phyloP scores from a whole-genome alignment of 2,888 invertebrate genomes.

The Drosophila rellima region DNA sequence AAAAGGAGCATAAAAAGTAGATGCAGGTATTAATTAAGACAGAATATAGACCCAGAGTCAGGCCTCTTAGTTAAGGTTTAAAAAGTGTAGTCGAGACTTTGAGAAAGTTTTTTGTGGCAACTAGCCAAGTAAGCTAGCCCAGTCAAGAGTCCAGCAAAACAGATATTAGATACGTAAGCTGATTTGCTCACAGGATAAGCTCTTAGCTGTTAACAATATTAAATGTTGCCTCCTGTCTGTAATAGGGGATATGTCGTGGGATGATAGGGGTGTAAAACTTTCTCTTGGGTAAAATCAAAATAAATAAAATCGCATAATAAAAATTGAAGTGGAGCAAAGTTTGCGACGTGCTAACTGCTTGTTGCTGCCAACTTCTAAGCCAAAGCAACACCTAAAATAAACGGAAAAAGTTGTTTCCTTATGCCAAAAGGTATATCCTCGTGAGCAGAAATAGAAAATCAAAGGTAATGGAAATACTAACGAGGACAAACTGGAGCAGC shows the following conservation, averaged over 20 bases:
- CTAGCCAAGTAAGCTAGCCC: conserved; percentile 20
- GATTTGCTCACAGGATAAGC: conserved; percentile 71
- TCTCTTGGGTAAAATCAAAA: conserved; percentile 69
- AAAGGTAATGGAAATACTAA: conserved; percentile 45
- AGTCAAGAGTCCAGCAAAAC: conserved; percentile 16
- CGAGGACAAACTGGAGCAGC: conserved; percentile 41
- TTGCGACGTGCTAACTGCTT: conserved; percentile 76
- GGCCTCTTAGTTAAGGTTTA: conserved; percentile 20
- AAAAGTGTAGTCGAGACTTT: conserved; percentile 10
- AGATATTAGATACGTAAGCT: conserved; percentile 68
- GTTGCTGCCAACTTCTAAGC: conserved; percentile 43
- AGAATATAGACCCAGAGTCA: not conserved
- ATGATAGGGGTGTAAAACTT: conserved; percentile 47
- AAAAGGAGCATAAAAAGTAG: conserved; percentile 12
- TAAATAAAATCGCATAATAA: conserved; percentile 79
- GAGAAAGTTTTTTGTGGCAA: conserved; percentile 26
- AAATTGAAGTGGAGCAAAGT: conserved; percentile 71
- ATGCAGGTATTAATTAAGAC: conserved; percentile 52
- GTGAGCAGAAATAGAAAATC: conserved; percentile 44
- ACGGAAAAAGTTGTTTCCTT: conserved; percentile 19
- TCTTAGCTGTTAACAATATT: conserved; percentile 74
- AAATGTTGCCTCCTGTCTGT: conserved; percentile 48
- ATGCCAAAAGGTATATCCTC: conserved; percentile 17
- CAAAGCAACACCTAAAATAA: conserved; percentile 1
- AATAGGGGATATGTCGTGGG: conserved; percentile 12